Evolutionary conservation across 2,888 invertebrate genomes (phyloP), one percentile per base, ranked within the genome.

Genomic region (Drosophila tripunctata): DNA sequence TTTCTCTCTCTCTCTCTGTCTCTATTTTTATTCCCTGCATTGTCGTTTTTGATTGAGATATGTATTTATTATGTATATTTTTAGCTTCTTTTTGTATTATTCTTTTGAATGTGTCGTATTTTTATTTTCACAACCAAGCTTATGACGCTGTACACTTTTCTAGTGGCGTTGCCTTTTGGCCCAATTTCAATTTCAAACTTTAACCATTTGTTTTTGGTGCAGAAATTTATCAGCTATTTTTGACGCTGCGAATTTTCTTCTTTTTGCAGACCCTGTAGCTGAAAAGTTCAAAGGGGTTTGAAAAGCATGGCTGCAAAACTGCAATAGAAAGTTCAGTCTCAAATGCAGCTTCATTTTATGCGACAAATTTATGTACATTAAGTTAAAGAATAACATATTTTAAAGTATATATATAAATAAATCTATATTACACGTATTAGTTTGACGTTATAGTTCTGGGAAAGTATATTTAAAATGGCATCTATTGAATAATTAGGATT

Each of bases 141-240:
- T 19, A 51, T 60, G 67, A 75, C 38, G 54, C 56, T 57, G 33
- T 47, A 56, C 58, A 56, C 58, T 55, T 57, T 65, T 21, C 38
- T 33, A 21, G 36, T 55, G 60, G 45, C 44, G 40, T 65, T 79
- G 83, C 67, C 74, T 86, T 87, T 84, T 87, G 81, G 66, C 54
- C 75, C 82, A 69, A 80, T 87, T 82, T 87, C 81, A 87, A 87
- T 80, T 87, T 75, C 60, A 81, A 82, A 82, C 85, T 82, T 82
- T 87, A 77, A 71, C 78, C 85, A 87, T 82, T 82, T 82, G 81
- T 75, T 76, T 76, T 63, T 74, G 56, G 54, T 43, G 71, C 51
- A 64, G 54, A 87, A 81, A 87, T 81, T 81, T 81, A 81, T 81
- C 87, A 84, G 87, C 78, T 81, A 84, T 80, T 81, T 81, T 73